Percentiles rank a stretch among this genome's conserved stretches.
Evolutionary conservation across 2,797 vertebrate species (phyloP).

Genomic region (Peromyscus aztecus): DNA sequence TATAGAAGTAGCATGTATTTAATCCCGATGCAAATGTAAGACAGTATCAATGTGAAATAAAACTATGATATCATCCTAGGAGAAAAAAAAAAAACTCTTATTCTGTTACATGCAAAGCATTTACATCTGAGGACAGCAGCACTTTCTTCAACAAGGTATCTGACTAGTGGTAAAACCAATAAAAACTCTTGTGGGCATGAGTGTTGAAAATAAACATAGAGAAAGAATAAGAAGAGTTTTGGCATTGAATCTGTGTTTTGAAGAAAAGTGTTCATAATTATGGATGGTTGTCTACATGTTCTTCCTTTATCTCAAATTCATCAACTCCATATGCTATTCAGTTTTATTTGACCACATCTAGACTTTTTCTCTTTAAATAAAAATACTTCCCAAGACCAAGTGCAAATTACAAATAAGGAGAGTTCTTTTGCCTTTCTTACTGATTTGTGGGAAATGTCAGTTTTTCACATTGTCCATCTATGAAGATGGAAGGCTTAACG

Average conservation of each 20-base stretch:
- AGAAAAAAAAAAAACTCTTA: neutral
- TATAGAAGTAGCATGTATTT: conserved; percentile 68
- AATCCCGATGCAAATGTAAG: conserved; percentile 42
- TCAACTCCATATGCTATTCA: conserved; percentile 10
- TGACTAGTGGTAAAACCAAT: conserved; percentile 2
- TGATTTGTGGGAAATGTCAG: neutral
- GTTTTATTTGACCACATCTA: neutral
- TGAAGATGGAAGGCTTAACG: neutral
- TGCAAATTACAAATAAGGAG: neutral
- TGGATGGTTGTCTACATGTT: neutral
- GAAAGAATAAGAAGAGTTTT: conserved; percentile 59
- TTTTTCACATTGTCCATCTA: neutral
- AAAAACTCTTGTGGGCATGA: neutral
- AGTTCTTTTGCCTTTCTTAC: neutral
- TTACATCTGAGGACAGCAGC: neutral
- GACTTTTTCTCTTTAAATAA: neutral
- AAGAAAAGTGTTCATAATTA: conserved; percentile 71
- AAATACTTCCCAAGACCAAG: conserved; percentile 12
- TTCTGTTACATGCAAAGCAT: neutral
- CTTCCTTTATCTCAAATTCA: conserved; percentile 61
- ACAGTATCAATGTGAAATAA: conserved; percentile 64
- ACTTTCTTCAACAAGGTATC: conserved; percentile 53
- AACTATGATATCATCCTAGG: conserved; percentile 47
- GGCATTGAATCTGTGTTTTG: conserved; percentile 65
- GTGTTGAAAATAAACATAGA: neutral